Base-by-base conservation (phyloP, 2,113 vertebrate genomes). In the Shinisaurus crocodilurus region DNA sequence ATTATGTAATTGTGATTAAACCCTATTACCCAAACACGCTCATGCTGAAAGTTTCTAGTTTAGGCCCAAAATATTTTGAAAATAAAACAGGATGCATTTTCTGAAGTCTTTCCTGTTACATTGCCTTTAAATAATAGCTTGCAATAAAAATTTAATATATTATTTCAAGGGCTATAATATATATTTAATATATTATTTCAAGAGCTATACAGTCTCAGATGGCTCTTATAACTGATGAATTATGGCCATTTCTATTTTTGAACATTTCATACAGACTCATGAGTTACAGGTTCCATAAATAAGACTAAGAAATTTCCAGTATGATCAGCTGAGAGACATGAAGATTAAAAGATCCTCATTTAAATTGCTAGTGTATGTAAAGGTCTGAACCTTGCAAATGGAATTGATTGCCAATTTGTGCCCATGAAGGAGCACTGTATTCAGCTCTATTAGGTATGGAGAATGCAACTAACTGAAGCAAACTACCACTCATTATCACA, bases 221-320 rank as follows among this genome's bases (percentile, higher is more conserved):
- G 75, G 86, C 48, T 79, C 75, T 80, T 67, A 40, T 72, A 74
- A 86, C 85, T 48, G 75, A 88, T 67, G 60, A 86, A 86, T 86
- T 86, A 80, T 48, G 60, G 5, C 20, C 29, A 88, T 80, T 88
- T 80, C 86, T 88, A 88, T 88, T 88, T 87, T 69, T 79, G 86
- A 80, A 88, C 43, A 48, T 80, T 88, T 88, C 32, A 80, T 67
- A 60, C 75, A 88, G 75, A 88, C 75, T 67, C 75, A 80, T 67
- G 43, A 75, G 70, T 48, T 79, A 67, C 40, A 23, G 18, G 29
- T 65, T 80, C 86, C 50, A 89, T 54, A 89, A 89, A 89, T 74
- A 83, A 50, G 13, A 45, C 32, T 29, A 43, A 63, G 40, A 34
- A 82, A 67, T 74, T 75, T 86, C 48, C n/a, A 89, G 9, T 82